phyloP scores from a whole-genome alignment of 2,113 vertebrate genomes.

The Penelope pileata region DNA sequence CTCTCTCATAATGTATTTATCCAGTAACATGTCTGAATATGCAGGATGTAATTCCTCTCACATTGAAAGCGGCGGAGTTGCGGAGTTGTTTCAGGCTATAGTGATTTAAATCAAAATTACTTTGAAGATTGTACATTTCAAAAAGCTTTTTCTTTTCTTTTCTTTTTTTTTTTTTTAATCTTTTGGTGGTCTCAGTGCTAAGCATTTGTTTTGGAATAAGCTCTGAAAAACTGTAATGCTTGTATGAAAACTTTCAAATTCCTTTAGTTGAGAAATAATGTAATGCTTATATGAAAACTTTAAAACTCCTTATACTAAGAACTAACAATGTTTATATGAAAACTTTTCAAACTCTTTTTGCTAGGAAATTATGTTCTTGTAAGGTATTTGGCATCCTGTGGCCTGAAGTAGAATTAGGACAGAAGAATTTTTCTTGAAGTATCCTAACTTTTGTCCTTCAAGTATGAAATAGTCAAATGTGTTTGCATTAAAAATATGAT shows the following conservation, averaged over 20 bases:
- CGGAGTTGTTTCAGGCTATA: constrained; percentile 33
- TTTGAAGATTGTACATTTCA: not conserved
- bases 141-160: not conserved
- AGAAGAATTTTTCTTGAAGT: not conserved
- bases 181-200: not conserved
- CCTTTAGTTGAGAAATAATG: not conserved
- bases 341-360: not conserved
- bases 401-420: not conserved
- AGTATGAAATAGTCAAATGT: not conserved
- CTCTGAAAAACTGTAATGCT: not conserved
- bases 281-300: not conserved
- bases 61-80: not conserved
- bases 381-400: not conserved
- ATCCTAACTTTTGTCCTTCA: not conserved
- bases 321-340: not conserved
- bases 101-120: not conserved
- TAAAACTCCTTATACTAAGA: not conserved
- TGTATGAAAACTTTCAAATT: not conserved
- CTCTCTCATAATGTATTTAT: not conserved
- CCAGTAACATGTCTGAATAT: constrained; percentile 23
- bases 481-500: not conserved
- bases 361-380: not conserved
- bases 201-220: constrained; percentile 24
- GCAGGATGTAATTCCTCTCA: constrained; percentile 25
- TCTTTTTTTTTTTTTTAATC: not conserved